A percentile compares a stretch with the other conserved stretches of the same genome.
These are phyloP conservation scores for Drosophila varians DNA, from an alignment of 1,140 invertebrate genomes.

Conservation along the genomic window DNA sequence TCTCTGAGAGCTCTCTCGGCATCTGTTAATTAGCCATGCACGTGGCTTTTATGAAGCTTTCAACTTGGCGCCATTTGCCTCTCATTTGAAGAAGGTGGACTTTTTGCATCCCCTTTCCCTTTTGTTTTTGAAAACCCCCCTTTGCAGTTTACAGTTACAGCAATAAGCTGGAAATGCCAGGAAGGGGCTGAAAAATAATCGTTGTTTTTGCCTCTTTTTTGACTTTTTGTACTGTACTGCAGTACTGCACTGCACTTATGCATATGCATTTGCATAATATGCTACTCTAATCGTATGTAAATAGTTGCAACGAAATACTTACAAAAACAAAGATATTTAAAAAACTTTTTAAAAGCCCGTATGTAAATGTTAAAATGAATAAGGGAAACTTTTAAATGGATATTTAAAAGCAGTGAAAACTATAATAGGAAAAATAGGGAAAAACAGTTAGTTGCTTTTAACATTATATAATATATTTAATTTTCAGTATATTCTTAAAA, in stretches of 20 bases:
- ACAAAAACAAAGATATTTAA: not conserved
- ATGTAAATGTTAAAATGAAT: not conserved
- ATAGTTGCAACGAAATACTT: slow-evolving; percentile 19
- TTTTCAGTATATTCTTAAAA: too few species aligned
- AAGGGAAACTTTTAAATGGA: not conserved
- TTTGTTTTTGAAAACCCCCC: not conserved
- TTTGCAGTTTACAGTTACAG: slow-evolving; percentile 26
- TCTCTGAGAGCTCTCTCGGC: slow-evolving; percentile 8
- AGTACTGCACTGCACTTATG: slow-evolving; percentile 4
- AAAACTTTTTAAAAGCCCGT: not conserved
- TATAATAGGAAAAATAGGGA: too few species aligned
- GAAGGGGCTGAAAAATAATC: slow-evolving; percentile 23
- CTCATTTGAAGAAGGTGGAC: slow-evolving; percentile 2
- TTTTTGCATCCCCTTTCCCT: not conserved
- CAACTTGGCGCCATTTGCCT: slow-evolving; percentile 28
- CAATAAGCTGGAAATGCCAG: slow-evolving; percentile 27
- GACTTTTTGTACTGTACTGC: slow-evolving; percentile 5
- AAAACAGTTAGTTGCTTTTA: too few species aligned
- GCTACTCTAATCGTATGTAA: slow-evolving; percentile 60
- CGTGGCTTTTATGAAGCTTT: slow-evolving; percentile 56
- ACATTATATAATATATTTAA: too few species aligned
- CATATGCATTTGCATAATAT: slow-evolving; percentile 43
- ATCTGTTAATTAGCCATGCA: slow-evolving; percentile 59
- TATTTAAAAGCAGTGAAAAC: too few species aligned
- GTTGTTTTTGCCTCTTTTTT: slow-evolving; percentile 1